Conservation (phyloP, 1,140 invertebrate genomes). For the Apis cerana region DNA sequence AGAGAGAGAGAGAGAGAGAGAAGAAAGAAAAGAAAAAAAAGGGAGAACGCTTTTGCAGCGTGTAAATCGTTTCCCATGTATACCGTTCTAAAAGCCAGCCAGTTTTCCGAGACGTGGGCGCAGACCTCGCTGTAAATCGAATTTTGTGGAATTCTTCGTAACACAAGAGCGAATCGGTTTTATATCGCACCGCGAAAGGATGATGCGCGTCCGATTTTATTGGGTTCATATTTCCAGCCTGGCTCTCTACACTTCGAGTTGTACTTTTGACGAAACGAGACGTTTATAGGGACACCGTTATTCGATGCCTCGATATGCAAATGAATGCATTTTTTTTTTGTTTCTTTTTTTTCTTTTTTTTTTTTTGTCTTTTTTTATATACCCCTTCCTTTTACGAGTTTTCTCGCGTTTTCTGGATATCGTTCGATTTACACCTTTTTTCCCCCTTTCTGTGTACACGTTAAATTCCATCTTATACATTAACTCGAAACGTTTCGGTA, state of each 20-base stretch:
- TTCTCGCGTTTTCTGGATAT: neutral
- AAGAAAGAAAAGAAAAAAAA: too few species aligned
- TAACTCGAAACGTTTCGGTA: too few species aligned
- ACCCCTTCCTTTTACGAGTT: too few species aligned
- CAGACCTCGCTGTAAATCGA: neutral
- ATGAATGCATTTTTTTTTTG: neutral
- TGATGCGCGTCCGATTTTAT: slow-evolving; percentile 13
- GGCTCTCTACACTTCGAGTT: neutral
- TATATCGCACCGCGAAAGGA: neutral
- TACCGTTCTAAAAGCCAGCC: neutral
- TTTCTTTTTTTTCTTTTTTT: too few species aligned
- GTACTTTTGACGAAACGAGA: slow-evolving; percentile 20
- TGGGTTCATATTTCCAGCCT: slow-evolving; percentile 25
- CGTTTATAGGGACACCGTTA: slow-evolving; percentile 4
- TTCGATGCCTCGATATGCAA: neutral
- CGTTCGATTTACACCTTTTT: neutral
- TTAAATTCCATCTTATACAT: neutral
- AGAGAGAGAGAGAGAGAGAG: too few species aligned
- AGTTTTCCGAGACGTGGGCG: slow-evolving; percentile 24
- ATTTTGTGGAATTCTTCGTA: slow-evolving; percentile 17
- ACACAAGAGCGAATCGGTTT: slow-evolving; percentile 23
- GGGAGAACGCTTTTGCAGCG: neutral
- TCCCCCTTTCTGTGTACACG: too few species aligned
- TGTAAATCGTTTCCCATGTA: slow-evolving; percentile 13
- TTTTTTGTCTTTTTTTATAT: too few species aligned